A percentile compares a stretch with the other conserved stretches of the same genome.
Evolutionary conservation across 2,888 invertebrate genomes (phyloP).

Genomic region (Drosophila macrothrix): DNA sequence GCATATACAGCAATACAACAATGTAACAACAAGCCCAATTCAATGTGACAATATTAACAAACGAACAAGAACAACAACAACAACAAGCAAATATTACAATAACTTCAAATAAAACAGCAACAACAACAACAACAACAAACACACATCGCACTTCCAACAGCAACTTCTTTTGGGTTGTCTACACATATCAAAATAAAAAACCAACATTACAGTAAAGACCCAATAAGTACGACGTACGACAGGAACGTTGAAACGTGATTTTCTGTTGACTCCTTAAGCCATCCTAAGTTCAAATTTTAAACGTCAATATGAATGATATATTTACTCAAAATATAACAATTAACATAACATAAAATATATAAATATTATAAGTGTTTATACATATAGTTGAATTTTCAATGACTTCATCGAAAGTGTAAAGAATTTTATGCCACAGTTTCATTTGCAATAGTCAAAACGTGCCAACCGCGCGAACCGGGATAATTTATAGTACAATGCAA

Average conservation of each 20-base stretch:
- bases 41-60: conserved; percentile 67
- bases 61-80: conserved; percentile 47
- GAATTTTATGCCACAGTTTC: conserved; percentile 80
- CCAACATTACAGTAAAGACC: conserved; percentile 20
- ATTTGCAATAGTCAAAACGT: conserved; percentile 85
- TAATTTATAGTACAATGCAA: conserved; percentile 86
- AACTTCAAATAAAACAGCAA: conserved; percentile 36
- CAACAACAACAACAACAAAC: conserved; percentile 56
- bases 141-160: conserved; percentile 76
- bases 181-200: conserved; percentile 64
- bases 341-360: conserved; percentile 53
- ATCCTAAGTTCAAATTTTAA: conserved; percentile 77
- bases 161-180: conserved; percentile 79
- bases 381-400: conserved; percentile 68
- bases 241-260: conserved; percentile 30
- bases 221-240: conserved; percentile 16
- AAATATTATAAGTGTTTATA: conserved; percentile 69
- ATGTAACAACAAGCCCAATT: conserved; percentile 60
- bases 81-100: conserved; percentile 66
- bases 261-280: conserved; percentile 71
- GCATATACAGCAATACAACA: conserved; percentile 62
- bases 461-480: conserved; percentile 83
- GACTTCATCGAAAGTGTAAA: conserved; percentile 35
- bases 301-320: conserved; percentile 50
- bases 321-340: conserved; percentile 58